These are phyloP conservation scores for Gambusia yucatana DNA, from an alignment of 2,797 vertebrate species.

Conservation along the genomic window DNA sequence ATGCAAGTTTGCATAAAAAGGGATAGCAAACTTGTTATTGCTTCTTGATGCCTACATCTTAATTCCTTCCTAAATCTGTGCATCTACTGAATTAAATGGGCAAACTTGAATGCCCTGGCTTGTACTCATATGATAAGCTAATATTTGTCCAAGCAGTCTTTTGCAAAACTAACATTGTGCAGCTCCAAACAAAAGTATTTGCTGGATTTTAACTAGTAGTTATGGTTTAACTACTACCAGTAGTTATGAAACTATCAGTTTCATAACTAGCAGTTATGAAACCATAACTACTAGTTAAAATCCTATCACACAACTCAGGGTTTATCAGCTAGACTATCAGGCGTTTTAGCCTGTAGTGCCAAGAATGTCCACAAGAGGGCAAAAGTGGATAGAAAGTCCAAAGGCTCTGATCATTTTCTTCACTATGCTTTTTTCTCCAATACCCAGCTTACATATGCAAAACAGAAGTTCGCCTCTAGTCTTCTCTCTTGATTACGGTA, in stretches of 20 bases:
- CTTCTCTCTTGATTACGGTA: constrained; percentile 10
- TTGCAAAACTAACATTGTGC: background rate
- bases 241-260: no score
- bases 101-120: background rate
- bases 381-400: background rate
- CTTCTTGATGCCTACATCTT: background rate
- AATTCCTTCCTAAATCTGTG: background rate
- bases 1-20: background rate
- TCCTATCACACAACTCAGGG: no score
- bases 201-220: background rate
- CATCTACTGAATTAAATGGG: background rate
- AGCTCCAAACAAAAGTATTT: background rate
- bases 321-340: no score
- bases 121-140: background rate
- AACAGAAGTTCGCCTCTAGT: background rate
- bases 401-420: background rate
- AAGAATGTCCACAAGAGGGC: constrained; percentile 51
- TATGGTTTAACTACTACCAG: no score
- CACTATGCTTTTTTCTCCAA: background rate
- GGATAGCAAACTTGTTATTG: background rate
- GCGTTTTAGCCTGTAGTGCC: constrained; percentile 38
- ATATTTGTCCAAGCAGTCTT: background rate
- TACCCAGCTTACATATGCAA: background rate
- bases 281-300: no score
- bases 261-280: no score